Conservation (phyloP, 2,113 vertebrate species). For the Pangasianodon hypophthalmus region DNA sequence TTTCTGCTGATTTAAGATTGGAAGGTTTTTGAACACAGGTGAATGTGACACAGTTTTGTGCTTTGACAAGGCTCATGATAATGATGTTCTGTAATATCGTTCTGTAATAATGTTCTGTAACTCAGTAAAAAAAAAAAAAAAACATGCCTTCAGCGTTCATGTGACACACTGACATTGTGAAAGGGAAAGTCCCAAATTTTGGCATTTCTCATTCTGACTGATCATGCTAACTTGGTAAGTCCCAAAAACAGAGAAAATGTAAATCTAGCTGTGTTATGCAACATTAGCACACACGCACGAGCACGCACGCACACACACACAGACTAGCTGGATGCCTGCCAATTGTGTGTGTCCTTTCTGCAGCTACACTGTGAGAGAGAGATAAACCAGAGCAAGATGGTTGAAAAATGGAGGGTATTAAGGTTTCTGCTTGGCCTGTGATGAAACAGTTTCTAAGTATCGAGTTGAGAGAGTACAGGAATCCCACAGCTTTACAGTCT, state of each 20-base stretch:
- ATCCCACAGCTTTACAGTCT: background rate
- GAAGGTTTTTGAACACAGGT: background rate
- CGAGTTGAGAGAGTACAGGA: conserved; percentile 36
- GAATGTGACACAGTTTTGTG: background rate
- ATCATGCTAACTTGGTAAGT: background rate
- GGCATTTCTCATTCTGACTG: background rate
- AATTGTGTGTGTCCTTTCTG: background rate
- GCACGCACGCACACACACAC: background rate
- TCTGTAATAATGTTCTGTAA: too few species aligned
- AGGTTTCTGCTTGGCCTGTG: background rate
- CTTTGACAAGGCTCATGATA: background rate
- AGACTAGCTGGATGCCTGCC: background rate
- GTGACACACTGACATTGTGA: background rate
- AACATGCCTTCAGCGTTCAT: background rate
- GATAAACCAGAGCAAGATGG: conserved; percentile 45
- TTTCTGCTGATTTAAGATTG: background rate
- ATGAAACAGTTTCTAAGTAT: conserved; percentile 14
- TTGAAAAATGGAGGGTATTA: background rate
- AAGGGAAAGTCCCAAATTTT: background rate
- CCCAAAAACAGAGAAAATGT: background rate
- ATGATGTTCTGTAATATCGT: background rate
- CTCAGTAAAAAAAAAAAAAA: background rate
- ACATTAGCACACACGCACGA: background rate
- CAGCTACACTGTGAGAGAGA: background rate
- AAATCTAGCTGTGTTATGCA: background rate